These are phyloP conservation scores for Meriones unguiculatus DNA, from an alignment of 2,113 vertebrate genomes.

Conservation along the genomic window DNA sequence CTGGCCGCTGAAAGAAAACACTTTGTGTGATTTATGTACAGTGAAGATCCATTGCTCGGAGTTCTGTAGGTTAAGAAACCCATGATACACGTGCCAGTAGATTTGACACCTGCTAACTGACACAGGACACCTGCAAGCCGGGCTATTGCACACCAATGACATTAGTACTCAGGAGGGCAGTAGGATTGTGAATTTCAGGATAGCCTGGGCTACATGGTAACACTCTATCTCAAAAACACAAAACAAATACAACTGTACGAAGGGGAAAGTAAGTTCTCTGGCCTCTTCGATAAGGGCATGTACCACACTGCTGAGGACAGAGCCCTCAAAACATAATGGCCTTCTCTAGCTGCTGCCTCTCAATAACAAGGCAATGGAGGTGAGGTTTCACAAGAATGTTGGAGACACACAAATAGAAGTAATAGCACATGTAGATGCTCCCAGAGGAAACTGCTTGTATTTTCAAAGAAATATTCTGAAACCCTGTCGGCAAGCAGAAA, in stretches of 20 bases:
- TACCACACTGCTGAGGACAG: neutral
- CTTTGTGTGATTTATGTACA: neutral
- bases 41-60: neutral
- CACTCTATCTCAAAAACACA: neutral
- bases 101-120: neutral
- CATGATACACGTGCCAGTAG: neutral
- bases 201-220: neutral
- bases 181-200: neutral
- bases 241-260: neutral
- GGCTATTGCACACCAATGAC: neutral
- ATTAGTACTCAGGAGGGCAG: neutral
- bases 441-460: neutral
- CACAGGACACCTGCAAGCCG: neutral
- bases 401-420: neutral
- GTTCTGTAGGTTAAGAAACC: neutral
- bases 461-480: neutral
- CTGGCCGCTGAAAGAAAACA: neutral
- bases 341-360: neutral
- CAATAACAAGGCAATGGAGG: neutral
- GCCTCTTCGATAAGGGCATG: neutral
- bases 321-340: neutral
- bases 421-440: neutral
- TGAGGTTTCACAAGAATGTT: neutral
- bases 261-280: neutral
- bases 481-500: neutral